Base-by-base conservation (phyloP, 2,113 vertebrate species). In the Shinisaurus crocodilurus region DNA sequence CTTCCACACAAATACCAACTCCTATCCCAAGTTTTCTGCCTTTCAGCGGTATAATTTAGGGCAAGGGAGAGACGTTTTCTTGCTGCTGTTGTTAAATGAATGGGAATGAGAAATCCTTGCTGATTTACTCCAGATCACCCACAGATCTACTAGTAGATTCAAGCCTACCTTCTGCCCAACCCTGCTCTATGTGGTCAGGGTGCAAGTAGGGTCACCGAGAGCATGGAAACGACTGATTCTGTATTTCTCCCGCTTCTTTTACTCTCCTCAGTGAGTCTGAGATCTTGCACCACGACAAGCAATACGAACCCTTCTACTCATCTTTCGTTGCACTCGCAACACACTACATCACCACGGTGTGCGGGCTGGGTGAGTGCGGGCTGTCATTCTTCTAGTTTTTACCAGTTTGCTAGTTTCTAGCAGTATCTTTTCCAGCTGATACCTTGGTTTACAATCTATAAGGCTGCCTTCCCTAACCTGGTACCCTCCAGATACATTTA, bases 271-370 rank as follows among this genome's bases (percentile, higher is more conserved):
- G 99, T 94, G 99, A 99, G 93, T 98, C 98, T 9, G 99, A 99
- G 96, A 99, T 99, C 97, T 97, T 99, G 96, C 98, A 98, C 95
- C 99, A 99, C 0, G 99, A 99, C 97, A 99, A 99, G 97, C 99
- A 99, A 89, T 99, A 99, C 5, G 99, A 99, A 97, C 99, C 99
- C 3, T 99, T 99, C 96, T 99, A 99, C 97, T 99, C 99, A 0
- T 99, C 99, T 48, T 99, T 99, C 2, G 98, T 99, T 96, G 99
- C 99, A 1, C 98, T 99, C 87, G 99, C 99, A 92, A 99, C 99
- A 1, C 99, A 99, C 97, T 99, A 99, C 97, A 99, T 99, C 97
- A 99, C 99, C 93, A 99, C 99, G 76, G 98, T 99, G 88, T 99
- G 99, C 94, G 98, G 98, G 93, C 98, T 99, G 91, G 99, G 99